These are phyloP conservation scores for Idaea straminata DNA, from an alignment of 2,888 invertebrate species.

Conservation along the genomic window DNA sequence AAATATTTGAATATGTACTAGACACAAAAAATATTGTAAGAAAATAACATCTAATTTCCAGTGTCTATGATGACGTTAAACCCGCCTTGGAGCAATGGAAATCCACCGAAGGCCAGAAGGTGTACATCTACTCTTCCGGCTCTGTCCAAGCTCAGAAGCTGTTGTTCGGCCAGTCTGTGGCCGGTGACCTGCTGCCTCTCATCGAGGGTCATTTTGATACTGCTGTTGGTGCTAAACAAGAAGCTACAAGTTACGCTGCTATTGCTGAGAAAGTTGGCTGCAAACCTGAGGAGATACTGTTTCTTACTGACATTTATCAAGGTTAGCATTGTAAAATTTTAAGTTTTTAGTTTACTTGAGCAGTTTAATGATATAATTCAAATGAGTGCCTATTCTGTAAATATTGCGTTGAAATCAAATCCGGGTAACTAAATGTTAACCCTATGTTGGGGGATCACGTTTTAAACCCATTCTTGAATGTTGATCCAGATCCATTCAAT, in stretches of 20 bases:
- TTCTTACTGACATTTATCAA: slow-evolving; percentile 91
- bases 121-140: slow-evolving; percentile 96
- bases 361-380: too few relatives aligned
- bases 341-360: too few relatives aligned
- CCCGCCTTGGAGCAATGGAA: slow-evolving; percentile 87
- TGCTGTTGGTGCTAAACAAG: slow-evolving; percentile 89
- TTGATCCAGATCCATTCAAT: too few relatives aligned
- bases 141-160: slow-evolving; percentile 94
- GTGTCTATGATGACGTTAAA: slow-evolving; percentile 93
- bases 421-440: too few relatives aligned
- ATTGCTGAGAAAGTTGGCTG: slow-evolving; percentile 85
- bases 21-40: too few relatives aligned
- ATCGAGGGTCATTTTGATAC: slow-evolving; percentile 94
- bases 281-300: slow-evolving; percentile 85
- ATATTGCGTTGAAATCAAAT: too few relatives aligned
- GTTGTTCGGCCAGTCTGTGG: slow-evolving; percentile 87
- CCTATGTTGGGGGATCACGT: too few relatives aligned
- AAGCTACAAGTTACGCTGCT: slow-evolving; percentile 87
- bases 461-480: too few relatives aligned
- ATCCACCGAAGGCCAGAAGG: slow-evolving; percentile 80
- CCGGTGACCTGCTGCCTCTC: slow-evolving; percentile 87
- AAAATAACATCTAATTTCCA: slow-evolving; percentile 58
- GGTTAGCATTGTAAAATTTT: slow-evolving; percentile 74
- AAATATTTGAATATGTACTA: too few relatives aligned
- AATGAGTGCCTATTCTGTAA: too few relatives aligned